Conservation (phyloP, 2,113 vertebrate genomes). For the Indri indri region DNA sequence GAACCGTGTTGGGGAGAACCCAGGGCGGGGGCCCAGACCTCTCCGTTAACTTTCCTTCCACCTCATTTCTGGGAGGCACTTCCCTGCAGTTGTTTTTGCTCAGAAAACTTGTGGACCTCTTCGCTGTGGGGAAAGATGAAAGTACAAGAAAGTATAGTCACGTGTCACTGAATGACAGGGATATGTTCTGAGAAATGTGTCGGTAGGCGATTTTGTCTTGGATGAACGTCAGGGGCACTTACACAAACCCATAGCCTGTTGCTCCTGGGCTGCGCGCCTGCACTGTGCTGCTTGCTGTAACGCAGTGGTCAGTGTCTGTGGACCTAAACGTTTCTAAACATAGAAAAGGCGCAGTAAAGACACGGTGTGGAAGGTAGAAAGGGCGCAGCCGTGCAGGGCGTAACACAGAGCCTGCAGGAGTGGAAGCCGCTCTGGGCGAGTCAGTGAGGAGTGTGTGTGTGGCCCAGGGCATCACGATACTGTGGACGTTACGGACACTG, state of each 20-base stretch:
- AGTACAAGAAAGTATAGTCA: not conserved
- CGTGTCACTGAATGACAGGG: not conserved
- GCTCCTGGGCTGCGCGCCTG: not conserved
- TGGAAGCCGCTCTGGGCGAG: no score
- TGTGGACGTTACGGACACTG: not conserved
- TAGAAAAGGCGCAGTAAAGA: not conserved
- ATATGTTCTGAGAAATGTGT: not conserved
- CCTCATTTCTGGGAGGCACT: not conserved
- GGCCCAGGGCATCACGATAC: no score
- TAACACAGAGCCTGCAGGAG: no score
- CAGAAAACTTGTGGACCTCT: not conserved
- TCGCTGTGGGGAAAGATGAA: not conserved
- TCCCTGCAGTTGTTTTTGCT: not conserved
- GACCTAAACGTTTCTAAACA: not conserved
- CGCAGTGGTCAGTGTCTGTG: not conserved
- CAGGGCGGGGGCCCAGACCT: not conserved
- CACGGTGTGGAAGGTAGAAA: not conserved
- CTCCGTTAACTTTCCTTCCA: not conserved
- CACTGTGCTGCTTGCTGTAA: not conserved
- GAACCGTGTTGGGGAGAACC: not conserved
- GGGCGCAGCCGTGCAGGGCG: not conserved
- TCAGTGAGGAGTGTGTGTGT: not conserved
- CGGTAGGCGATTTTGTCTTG: not conserved
- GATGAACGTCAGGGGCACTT: no score
- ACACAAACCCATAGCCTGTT: not conserved